Evolutionary conservation across 2,888 invertebrate genomes (phyloP), one percentile per base, ranked within the genome.

Genomic region (Apotomis turbidana): DNA sequence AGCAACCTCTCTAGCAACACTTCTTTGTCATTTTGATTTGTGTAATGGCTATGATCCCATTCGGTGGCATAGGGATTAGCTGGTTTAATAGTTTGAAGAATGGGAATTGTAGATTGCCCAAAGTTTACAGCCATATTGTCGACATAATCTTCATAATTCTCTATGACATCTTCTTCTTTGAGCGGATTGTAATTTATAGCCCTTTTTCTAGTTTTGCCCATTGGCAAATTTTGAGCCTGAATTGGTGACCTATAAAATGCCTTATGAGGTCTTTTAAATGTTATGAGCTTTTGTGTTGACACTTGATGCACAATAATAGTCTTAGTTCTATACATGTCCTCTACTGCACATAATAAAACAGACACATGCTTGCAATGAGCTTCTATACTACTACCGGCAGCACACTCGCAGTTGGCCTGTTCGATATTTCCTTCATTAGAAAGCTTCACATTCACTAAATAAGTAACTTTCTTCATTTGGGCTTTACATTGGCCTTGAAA

Each of bases 171-270:
- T 15, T 62, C 51, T 36, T 36, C 8, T 4, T 51, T 49, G 27
- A 62, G 49, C 12, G 51, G 62, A 9, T 62, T 36, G 12, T 15
- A 62, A 36, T 62, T 62, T 12, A 51, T 9, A 13, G 51, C 46
- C 46, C 9, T 12, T 51, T 62, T 51, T 62, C n/a, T 62, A 49
- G 44, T 15, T 27, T 10, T 52, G 38, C 62, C n/a, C 36, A n/a
- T 49, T 63, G 62, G 62, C n/a, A 63, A 63, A 63, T 63, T 63
- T 63, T 63, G 62, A 41, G 61, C 61, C 10, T 46, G 59, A 8
- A 59, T 59, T 3, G 59, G 59, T 1, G 59, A 59, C 41, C 41
- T 59, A 59, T 59, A 44, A 59, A 59, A 59, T 59, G 12, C 41
- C 41, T 59, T 59, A 13, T 44, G 41, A 13, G 59, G 59, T 41